These are phyloP conservation scores for Oscheius sp. DNA, from an alignment of 2,888 invertebrate genomes.

Conservation along the genomic window DNA sequence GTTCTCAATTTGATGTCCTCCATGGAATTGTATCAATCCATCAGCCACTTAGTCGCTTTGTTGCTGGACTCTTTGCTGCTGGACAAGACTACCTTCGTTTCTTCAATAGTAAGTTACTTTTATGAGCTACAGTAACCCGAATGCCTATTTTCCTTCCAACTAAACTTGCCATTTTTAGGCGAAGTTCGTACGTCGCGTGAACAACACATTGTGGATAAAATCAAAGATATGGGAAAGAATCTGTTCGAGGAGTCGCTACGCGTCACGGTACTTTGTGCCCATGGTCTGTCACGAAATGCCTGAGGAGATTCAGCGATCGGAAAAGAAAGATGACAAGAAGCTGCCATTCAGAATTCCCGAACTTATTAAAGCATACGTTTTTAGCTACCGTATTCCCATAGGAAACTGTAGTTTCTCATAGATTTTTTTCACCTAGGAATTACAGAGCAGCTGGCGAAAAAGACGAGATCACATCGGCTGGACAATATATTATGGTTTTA, in stretches of 20 bases:
- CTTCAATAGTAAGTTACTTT: conserved; percentile 1
- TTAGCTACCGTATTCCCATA: too few relatives aligned
- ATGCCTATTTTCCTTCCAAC: too few relatives aligned
- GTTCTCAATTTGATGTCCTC: conserved; percentile 88
- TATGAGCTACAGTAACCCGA: not conserved
- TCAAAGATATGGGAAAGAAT: conserved; percentile 32
- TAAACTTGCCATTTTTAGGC: too few relatives aligned
- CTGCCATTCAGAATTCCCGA: not conserved
- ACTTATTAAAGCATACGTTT: conserved; percentile 4
- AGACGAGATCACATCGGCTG: conserved; percentile 1
- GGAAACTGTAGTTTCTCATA: too few relatives aligned
- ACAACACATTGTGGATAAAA: conserved; percentile 10
- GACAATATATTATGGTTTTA: conserved; percentile 77
- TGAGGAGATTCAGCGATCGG: conserved; percentile 3
- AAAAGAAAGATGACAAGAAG: too few relatives aligned
- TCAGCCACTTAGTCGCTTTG: conserved; percentile 87
- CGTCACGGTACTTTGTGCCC: too few relatives aligned
- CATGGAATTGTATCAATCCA: conserved; percentile 90
- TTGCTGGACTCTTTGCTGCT: conserved; percentile 78
- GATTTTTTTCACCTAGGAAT: not conserved
- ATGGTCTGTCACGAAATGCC: conserved; percentile 23
- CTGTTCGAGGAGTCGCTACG: conserved; percentile 38
- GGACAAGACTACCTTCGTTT: conserved; percentile 23
- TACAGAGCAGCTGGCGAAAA: conserved; percentile 5
- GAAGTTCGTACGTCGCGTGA: not conserved